Percentiles rank a stretch among this genome's conserved stretches.
Conservation (phyloP, 2,888 invertebrate species). For the Xestia xanthographa region DNA sequence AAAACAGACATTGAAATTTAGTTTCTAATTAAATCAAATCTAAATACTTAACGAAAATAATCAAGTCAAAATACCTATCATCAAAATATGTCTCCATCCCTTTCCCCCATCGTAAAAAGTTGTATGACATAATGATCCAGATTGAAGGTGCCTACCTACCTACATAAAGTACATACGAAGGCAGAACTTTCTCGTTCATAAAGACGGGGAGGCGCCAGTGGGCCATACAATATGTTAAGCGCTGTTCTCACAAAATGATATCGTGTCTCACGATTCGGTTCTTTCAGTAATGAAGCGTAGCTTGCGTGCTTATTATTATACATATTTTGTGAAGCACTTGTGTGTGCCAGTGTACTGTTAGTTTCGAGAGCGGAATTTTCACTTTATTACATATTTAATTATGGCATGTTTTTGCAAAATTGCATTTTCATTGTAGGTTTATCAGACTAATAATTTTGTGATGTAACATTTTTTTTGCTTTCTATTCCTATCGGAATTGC, state of each 20-base stretch:
- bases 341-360: constrained; percentile 23
- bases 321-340: constrained; percentile 37
- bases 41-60: not conserved
- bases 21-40: not conserved
- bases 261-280: constrained; percentile 35
- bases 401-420: not conserved
- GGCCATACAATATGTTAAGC: constrained; percentile 52
- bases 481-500: too few relatives aligned
- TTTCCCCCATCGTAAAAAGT: constrained; percentile 23
- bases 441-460: not conserved
- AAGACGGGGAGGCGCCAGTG: constrained; percentile 53
- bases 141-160: not conserved
- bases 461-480: not conserved
- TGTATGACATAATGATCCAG: constrained; percentile 27
- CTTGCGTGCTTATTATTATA: constrained; percentile 51
- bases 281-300: constrained; percentile 50
- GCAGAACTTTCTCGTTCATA: constrained; percentile 47
- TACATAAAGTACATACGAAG: constrained; percentile 29
- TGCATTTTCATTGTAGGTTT: not conserved
- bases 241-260: constrained; percentile 47
- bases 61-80: not conserved
- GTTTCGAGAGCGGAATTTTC: not conserved
- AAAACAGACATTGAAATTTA: not conserved
- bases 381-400: not conserved
- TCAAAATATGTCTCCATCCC: not conserved